Base-by-base conservation (phyloP, 2,888 invertebrate species). In the Linhomoeus sp. region DNA sequence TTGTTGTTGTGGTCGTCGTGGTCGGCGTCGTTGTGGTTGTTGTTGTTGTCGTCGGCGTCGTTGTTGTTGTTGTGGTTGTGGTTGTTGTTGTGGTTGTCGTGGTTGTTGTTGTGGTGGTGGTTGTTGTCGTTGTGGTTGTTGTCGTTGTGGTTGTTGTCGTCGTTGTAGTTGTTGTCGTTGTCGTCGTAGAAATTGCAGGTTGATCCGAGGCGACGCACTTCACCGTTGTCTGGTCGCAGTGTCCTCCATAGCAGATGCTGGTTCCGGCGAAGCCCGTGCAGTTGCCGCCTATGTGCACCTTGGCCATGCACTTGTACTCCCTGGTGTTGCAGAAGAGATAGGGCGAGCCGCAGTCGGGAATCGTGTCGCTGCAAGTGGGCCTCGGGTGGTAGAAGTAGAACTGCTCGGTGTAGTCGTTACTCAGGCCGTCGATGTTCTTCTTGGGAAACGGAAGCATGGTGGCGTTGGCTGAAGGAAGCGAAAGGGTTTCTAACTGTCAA, bases 221-320 rank as follows among this genome's bases (percentile, higher is more conserved):
- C 12, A 5, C 29, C 3, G 12, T 43, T 5, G 42, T 46, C 9
- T 26, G 24, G 43, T 14, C 26, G 37, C 26, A 24, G 25, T 37
- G 17, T 20, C 26, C 5, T 22, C 17, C 7, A 29, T 22, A 33
- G 36, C 37, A 39, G 26, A 37, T 25, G 22, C 46, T 20, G 15
- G 17, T 12, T 36, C 20, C n/a, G 2, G 9, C 25, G 23, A 26
- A 60, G 7, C 61, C 59, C 17, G 49, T 53, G 45, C 61, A 61
- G 42, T 55, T 55, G 19, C 61, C 61, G 25, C 55, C 55, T 17
- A 51, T 33, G 15, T 53, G 53, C 9, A 61, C 54, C 51, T 60
- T 60, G 25, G 57, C 53, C 48, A 56, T 49, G 50, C 59, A 59
- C 43, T 48, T 39, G 49, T 42, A 49, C 48, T 35, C 23, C 52